A percentile compares a stretch with the other conserved stretches of the same genome.
These are phyloP conservation scores for Desoria tigrina DNA, from an alignment of 2,888 invertebrate species.

Conservation along the genomic window DNA sequence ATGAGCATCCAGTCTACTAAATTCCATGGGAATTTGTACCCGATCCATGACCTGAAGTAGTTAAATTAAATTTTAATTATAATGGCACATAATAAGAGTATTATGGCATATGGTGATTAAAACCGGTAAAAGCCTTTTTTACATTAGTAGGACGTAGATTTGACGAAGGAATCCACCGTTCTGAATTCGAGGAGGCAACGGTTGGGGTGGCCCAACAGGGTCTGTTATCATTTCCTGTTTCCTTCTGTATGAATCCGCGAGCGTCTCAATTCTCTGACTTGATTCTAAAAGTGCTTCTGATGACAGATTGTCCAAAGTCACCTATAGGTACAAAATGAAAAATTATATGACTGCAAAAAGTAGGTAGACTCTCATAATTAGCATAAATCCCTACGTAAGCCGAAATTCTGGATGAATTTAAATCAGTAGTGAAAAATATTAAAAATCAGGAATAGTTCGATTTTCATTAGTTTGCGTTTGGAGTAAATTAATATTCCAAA, in stretches of 20 bases:
- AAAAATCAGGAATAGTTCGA: too few species aligned
- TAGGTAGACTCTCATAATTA: too few species aligned
- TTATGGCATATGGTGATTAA: background rate
- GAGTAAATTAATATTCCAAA: too few species aligned
- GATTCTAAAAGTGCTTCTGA: slow-evolving; percentile 94
- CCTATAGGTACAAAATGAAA: slow-evolving; percentile 61
- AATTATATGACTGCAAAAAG: too few species aligned
- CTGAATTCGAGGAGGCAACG: slow-evolving; percentile 68
- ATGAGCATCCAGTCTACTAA: slow-evolving; percentile 76
- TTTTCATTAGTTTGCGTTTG: too few species aligned
- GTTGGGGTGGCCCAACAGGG: slow-evolving; percentile 71
- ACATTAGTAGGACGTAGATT: slow-evolving; percentile 69
- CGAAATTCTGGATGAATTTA: too few species aligned
- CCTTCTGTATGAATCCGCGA: slow-evolving; percentile 77
- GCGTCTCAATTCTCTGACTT: slow-evolving; percentile 84
- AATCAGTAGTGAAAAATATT: too few species aligned
- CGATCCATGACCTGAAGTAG: slow-evolving; percentile 57
- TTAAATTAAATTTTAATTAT: background rate
- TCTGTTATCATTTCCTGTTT: slow-evolving; percentile 67
- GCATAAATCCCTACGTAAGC: too few species aligned
- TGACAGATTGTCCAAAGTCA: slow-evolving; percentile 88
- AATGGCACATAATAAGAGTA: too few species aligned
- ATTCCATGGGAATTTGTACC: slow-evolving; percentile 84
- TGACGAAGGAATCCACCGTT: slow-evolving; percentile 70
- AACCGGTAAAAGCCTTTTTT: slow-evolving; percentile 49